Conservation (phyloP, 1,140 invertebrate species). For the Apolygus lucorum region DNA sequence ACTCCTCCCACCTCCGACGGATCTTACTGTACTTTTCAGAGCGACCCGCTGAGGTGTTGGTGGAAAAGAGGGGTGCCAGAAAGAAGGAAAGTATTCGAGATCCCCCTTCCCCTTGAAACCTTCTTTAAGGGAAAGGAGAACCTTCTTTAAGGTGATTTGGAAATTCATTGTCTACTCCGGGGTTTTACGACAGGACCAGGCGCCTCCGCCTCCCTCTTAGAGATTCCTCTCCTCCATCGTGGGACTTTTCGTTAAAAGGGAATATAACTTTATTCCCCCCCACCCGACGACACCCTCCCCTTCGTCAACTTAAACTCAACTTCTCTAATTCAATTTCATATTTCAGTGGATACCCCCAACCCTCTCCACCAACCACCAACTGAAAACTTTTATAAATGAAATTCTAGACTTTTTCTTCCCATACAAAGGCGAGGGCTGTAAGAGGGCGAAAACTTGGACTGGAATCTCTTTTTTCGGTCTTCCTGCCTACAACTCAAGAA, state of each 20-base stretch:
- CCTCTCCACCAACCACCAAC: not conserved
- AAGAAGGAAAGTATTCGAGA: not conserved
- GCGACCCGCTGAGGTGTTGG: not conserved
- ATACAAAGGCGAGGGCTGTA: too few relatives aligned
- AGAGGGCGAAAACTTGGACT: too few relatives aligned
- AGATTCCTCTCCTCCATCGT: not conserved
- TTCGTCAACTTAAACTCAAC: not conserved
- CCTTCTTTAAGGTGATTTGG: not conserved
- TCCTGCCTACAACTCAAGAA: too few relatives aligned
- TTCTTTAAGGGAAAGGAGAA: not conserved
- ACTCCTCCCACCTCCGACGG: too few relatives aligned
- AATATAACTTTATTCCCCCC: not conserved
- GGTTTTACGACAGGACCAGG: not conserved
- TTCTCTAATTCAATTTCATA: slow-evolving; percentile 2
- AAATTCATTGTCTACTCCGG: not conserved
- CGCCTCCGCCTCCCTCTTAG: not conserved
- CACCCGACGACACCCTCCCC: not conserved
- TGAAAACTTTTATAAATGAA: not conserved
- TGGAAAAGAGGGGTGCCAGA: not conserved
- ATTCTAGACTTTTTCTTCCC: not conserved
- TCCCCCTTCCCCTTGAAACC: not conserved
- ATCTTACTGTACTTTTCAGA: too few relatives aligned
- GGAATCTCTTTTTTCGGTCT: too few relatives aligned
- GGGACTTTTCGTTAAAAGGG: not conserved
- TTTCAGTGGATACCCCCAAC: not conserved